A percentile compares a stretch with the other conserved stretches of the same genome.
Evolutionary conservation across 2,888 invertebrate species (phyloP).

Genomic region (Isotomurus palustris): DNA sequence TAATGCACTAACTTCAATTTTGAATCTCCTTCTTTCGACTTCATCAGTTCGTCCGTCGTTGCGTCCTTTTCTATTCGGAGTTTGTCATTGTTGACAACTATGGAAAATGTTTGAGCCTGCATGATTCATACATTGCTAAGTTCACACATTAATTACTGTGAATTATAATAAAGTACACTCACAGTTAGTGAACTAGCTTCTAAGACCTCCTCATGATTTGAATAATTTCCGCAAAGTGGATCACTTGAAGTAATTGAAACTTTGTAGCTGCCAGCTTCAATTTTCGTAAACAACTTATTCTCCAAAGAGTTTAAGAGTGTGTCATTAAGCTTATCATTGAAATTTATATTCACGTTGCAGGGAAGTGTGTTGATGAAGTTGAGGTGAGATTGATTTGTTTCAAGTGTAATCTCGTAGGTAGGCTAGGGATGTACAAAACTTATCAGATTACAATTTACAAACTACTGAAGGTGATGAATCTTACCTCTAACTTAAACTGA

Average conservation of each 20-base stretch:
- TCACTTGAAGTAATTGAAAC: too few species aligned
- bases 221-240: too few species aligned
- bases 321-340: background rate
- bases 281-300: constrained; percentile 13
- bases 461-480: background rate
- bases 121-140: too few species aligned
- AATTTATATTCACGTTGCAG: constrained; percentile 54
- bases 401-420: constrained; percentile 42
- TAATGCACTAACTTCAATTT: constrained; percentile 61
- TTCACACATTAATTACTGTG: too few species aligned
- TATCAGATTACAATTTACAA: background rate
- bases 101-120: too few species aligned
- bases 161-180: too few species aligned
- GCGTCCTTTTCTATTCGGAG: background rate
- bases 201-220: too few species aligned
- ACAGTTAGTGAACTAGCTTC: too few species aligned
- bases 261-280: constrained; percentile 16
- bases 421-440: constrained; percentile 24
- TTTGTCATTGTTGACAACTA: too few species aligned
- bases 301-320: constrained; percentile 1
- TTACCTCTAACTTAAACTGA: constrained; percentile 52
- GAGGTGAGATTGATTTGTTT: constrained; percentile 51
- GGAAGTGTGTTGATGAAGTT: constrained; percentile 62
- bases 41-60: constrained; percentile 55
- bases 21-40: constrained; percentile 58